Percentiles rank a stretch among this genome's conserved stretches.
phyloP scores from a whole-genome alignment of 1,140 invertebrate genomes.

The Drosophila persimilis region DNA sequence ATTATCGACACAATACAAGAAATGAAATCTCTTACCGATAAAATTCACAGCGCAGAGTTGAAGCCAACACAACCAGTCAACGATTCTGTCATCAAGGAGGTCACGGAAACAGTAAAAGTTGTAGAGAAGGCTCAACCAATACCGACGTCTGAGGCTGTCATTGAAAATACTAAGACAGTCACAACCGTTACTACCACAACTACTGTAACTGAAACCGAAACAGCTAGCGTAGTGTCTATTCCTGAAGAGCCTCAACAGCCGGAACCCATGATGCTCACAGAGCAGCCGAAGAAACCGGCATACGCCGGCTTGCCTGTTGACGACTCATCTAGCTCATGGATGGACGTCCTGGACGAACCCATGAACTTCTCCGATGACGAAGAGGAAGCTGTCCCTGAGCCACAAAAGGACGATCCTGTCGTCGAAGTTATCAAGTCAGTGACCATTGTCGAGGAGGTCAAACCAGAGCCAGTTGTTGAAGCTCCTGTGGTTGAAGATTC shows the following conservation, averaged over 20 bases:
- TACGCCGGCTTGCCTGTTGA: conserved; percentile 84
- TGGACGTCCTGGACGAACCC: conserved; percentile 84
- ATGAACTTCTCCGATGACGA: conserved; percentile 83
- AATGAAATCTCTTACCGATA: conserved; percentile 28
- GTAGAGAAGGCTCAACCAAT: conserved; percentile 18
- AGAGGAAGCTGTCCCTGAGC: conserved; percentile 41
- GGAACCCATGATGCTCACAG: conserved; percentile 14
- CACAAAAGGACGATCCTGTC: conserved; percentile 8
- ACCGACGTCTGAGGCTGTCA: too few relatives aligned
- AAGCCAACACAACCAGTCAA: not conserved
- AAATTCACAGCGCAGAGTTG: not conserved
- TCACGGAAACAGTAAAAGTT: not conserved
- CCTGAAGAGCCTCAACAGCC: too few relatives aligned
- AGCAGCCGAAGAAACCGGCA: conserved; percentile 39
- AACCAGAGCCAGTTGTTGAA: conserved; percentile 5
- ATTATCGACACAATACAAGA: conserved; percentile 68
- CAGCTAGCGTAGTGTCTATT: conserved; percentile 19
- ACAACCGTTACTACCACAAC: conserved; percentile 15
- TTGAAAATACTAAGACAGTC: conserved; percentile 4
- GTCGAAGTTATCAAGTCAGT: not conserved
- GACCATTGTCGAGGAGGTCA: not conserved
- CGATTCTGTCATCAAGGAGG: not conserved
- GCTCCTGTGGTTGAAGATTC: conserved; percentile 3
- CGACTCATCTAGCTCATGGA: conserved; percentile 83
- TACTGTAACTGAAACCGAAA: not conserved